Evolutionary conservation across 2,888 invertebrate species (phyloP).

Genomic region (Caenorhabditis panamensis): DNA sequence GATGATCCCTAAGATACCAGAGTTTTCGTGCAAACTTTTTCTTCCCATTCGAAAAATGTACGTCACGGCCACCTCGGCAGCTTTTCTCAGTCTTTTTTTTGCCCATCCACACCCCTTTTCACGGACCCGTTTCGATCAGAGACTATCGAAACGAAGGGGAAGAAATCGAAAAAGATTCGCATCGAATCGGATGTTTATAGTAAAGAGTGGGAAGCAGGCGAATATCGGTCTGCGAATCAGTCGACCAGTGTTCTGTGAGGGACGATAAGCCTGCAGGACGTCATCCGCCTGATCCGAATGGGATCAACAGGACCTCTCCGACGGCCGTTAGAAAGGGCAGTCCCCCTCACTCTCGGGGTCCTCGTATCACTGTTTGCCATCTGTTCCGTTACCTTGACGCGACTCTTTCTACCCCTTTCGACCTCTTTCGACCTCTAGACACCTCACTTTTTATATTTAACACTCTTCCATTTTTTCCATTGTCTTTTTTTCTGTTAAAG

Average conservation of each 20-base stretch:
- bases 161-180: slow-evolving; percentile 27
- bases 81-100: slow-evolving; percentile 3
- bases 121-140: slow-evolving; percentile 12
- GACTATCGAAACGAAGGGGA: slow-evolving; percentile 11
- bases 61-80: not conserved
- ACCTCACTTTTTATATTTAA: slow-evolving; percentile 1
- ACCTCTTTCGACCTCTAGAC: slow-evolving; percentile 3
- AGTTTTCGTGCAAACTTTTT: not conserved
- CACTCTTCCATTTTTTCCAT: not conserved
- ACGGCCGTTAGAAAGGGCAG: not conserved
- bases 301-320: slow-evolving; percentile 36
- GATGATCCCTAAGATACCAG: slow-evolving; percentile 41
- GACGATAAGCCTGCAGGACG: slow-evolving; percentile 17
- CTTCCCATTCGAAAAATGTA: slow-evolving; percentile 1
- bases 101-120: not conserved
- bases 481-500: not conserved
- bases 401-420: slow-evolving; percentile 11
- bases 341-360: not conserved
- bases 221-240: slow-evolving; percentile 15
- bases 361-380: slow-evolving; percentile 28
- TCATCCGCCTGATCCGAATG: slow-evolving; percentile 26
- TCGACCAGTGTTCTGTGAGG: slow-evolving; percentile 38
- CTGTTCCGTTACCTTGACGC: slow-evolving; percentile 53
- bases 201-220: slow-evolving; percentile 17
- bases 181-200: slow-evolving; percentile 34